These are phyloP conservation scores for Apodemia hepburni DNA, from an alignment of 2,888 invertebrate species.

Conservation along the genomic window DNA sequence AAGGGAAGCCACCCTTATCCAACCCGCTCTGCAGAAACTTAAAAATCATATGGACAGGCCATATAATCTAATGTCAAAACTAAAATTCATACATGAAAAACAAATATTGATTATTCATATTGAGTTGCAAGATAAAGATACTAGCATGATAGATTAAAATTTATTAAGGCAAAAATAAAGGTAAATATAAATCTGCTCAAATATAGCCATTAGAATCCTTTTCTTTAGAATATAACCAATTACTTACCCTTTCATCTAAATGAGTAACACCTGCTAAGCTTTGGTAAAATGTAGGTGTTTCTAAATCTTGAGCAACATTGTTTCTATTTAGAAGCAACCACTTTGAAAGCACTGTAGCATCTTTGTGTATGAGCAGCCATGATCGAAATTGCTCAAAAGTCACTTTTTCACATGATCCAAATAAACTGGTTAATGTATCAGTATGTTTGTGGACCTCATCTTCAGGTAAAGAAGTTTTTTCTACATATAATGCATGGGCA, in stretches of 20 bases:
- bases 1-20: no score
- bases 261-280: slow-evolving; percentile 97
- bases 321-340: slow-evolving; percentile 90
- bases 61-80: no score
- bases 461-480: slow-evolving; percentile 66
- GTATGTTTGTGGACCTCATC: slow-evolving; percentile 51
- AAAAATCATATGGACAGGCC: no score
- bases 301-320: slow-evolving; percentile 88
- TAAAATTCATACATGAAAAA: no score
- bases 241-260: slow-evolving; percentile 85
- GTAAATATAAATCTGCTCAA: no score
- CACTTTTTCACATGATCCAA: slow-evolving; percentile 72
- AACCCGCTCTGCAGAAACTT: no score
- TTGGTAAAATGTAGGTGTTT: slow-evolving; percentile 95
- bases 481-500: slow-evolving; percentile 81
- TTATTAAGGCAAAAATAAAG: no score
- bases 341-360: slow-evolving; percentile 88
- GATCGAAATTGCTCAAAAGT: slow-evolving; percentile 87
- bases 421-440: slow-evolving; percentile 61
- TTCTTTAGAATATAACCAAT: no score
- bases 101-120: no score
- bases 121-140: no score
- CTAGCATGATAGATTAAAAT: no score
- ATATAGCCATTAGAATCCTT: no score
- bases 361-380: slow-evolving; percentile 88